Conservation (phyloP, 2,888 invertebrate species). For the Caenorhabditis sp. region DNA sequence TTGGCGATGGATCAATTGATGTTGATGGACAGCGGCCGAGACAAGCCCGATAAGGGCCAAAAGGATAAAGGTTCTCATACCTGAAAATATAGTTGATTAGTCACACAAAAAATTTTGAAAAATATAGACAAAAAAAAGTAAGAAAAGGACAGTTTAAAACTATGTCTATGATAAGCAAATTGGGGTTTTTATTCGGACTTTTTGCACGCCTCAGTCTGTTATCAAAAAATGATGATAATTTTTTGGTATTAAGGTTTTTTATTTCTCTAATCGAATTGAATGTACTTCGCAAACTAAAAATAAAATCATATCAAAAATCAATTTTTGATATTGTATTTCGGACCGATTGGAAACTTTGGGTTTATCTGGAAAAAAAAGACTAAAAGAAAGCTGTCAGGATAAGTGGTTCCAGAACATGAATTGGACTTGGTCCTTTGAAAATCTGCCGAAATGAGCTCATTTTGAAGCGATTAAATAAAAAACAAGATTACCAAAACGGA, state of each 20-base stretch:
- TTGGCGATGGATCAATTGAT: slow-evolving; percentile 35
- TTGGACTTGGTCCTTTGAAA: too few species aligned
- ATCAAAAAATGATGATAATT: slow-evolving; percentile 1
- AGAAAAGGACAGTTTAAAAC: not conserved
- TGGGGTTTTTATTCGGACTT: not conserved
- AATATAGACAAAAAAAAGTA: not conserved
- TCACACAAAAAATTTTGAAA: not conserved
- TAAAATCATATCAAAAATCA: not conserved
- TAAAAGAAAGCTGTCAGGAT: too few species aligned
- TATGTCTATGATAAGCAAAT: not conserved
- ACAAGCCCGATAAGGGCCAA: slow-evolving; percentile 47
- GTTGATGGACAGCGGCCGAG: slow-evolving; percentile 41
- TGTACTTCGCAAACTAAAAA: not conserved
- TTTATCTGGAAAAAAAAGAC: too few species aligned
- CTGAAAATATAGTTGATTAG: slow-evolving; percentile 6
- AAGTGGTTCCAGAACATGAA: too few species aligned
- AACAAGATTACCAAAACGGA: too few species aligned
- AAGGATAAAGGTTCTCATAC: slow-evolving; percentile 41
- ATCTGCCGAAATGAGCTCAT: too few species aligned
- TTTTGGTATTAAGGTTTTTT: not conserved
- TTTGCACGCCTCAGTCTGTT: not conserved
- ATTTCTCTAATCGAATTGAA: not conserved
- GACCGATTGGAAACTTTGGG: too few species aligned
- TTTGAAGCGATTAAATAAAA: too few species aligned
- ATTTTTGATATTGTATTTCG: not conserved